Conservation (phyloP, 2,888 invertebrate genomes). For the Apocheima hispidaria region DNA sequence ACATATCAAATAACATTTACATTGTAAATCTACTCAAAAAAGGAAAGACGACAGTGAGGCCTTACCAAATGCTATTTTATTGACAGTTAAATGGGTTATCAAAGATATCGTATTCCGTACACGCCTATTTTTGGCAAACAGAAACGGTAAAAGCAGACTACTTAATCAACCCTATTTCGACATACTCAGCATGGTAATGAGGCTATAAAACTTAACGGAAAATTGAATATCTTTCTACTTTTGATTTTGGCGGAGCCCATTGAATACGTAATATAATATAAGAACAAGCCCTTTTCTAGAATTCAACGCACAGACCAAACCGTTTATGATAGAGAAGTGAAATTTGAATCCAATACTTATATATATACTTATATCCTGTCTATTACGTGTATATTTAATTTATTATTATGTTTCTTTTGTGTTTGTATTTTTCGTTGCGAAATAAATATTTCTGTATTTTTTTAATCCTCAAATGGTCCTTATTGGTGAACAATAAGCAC, state of each 20-base stretch:
- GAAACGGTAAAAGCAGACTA: slow-evolving; percentile 15
- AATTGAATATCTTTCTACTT: slow-evolving; percentile 15
- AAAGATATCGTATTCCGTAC: slow-evolving; percentile 19
- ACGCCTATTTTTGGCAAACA: slow-evolving; percentile 23
- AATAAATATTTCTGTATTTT: too few species aligned
- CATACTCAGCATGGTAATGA: slow-evolving; percentile 19
- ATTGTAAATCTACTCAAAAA: neutral
- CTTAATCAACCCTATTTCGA: slow-evolving; percentile 18
- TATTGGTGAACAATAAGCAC: too few species aligned
- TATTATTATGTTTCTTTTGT: too few species aligned
- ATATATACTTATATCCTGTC: too few species aligned
- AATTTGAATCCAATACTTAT: too few species aligned
- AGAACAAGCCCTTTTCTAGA: neutral
- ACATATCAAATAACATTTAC: neutral
- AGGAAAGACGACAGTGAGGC: slow-evolving; percentile 6
- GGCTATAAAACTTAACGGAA: slow-evolving; percentile 23
- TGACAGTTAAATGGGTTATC: slow-evolving; percentile 20
- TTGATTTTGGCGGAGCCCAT: slow-evolving; percentile 3
- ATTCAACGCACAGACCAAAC: slow-evolving; percentile 6
- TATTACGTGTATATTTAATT: too few species aligned
- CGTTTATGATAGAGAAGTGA: too few species aligned
- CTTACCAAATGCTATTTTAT: slow-evolving; percentile 20
- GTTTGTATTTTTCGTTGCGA: too few species aligned
- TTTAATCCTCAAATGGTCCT: too few species aligned
- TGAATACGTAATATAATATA: slow-evolving; percentile 5